These are phyloP conservation scores for Polypterus senegalus DNA, from an alignment of 2,113 vertebrate genomes.

Conservation along the genomic window DNA sequence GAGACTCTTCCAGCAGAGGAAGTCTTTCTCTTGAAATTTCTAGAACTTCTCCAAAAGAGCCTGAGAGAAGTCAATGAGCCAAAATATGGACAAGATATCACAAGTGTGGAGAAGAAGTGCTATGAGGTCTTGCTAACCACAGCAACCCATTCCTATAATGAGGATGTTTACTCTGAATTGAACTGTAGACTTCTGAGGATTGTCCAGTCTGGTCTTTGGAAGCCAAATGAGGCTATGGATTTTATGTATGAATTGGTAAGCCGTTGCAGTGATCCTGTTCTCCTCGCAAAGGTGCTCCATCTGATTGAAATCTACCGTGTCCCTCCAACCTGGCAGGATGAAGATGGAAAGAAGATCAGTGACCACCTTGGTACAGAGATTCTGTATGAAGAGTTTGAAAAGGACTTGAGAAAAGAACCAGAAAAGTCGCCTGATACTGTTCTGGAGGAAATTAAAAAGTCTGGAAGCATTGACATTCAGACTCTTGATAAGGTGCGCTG, in stretches of 20 bases:
- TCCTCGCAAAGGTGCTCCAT: conserved; percentile 4
- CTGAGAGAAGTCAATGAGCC: not conserved
- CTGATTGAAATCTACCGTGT: conserved; percentile 7
- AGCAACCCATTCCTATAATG: not conserved
- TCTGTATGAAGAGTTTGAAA: not conserved
- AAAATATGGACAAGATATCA: not conserved
- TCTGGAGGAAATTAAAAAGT: conserved; percentile 26
- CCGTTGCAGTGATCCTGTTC: not conserved
- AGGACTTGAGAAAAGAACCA: rapidly evolving
- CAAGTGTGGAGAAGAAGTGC: not conserved
- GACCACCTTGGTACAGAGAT: not conserved
- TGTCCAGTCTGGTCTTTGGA: not conserved
- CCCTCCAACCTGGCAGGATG: conserved; percentile 7
- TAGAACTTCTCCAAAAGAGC: not conserved
- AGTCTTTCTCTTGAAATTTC: not conserved
- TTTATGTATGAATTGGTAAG: not conserved
- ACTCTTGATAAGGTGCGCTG: conserved; percentile 11
- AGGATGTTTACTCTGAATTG: not conserved
- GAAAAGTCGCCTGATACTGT: conserved; percentile 29
- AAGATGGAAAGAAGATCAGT: not conserved
- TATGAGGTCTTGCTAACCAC: not conserved
- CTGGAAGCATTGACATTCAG: conserved; percentile 18
- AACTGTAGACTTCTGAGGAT: not conserved
- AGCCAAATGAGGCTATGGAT: not conserved
- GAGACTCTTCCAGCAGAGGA: not conserved